These are phyloP conservation scores for Tragelaphus scriptus DNA, from an alignment of 2,113 vertebrate genomes.

Conservation along the genomic window DNA sequence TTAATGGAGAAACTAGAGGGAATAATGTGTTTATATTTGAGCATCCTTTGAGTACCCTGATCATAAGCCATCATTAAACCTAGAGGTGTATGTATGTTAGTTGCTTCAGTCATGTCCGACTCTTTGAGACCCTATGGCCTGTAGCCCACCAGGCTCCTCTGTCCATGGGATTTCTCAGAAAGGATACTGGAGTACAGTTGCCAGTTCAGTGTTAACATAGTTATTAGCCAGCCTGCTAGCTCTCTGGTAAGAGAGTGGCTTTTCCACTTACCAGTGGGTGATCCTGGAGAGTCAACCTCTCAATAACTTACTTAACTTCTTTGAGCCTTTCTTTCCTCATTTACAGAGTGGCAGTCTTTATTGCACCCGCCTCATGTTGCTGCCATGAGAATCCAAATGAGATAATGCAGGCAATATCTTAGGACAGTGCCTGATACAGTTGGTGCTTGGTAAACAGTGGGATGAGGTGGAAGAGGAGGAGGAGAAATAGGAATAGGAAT, in stretches of 20 bases:
- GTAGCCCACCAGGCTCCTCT: neutral
- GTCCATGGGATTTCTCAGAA: neutral
- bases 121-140: neutral
- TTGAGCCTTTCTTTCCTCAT: neutral
- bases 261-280: neutral
- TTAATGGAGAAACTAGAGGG: neutral
- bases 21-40: neutral
- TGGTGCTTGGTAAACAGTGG: neutral
- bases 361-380: neutral
- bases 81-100: neutral
- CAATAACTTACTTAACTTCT: neutral
- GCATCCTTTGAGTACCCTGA: neutral
- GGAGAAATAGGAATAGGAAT: neutral
- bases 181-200: neutral
- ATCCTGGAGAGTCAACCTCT: neutral
- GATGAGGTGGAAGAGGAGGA: neutral
- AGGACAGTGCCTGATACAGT: too few relatives aligned
- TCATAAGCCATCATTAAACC: neutral
- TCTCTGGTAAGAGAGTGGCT: neutral
- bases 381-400: neutral
- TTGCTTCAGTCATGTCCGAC: neutral
- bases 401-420: neutral
- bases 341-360: neutral
- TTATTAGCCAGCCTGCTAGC: neutral
- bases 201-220: neutral